These are phyloP conservation scores for Castor canadensis DNA, from an alignment of 2,113 vertebrate species.

Conservation along the genomic window DNA sequence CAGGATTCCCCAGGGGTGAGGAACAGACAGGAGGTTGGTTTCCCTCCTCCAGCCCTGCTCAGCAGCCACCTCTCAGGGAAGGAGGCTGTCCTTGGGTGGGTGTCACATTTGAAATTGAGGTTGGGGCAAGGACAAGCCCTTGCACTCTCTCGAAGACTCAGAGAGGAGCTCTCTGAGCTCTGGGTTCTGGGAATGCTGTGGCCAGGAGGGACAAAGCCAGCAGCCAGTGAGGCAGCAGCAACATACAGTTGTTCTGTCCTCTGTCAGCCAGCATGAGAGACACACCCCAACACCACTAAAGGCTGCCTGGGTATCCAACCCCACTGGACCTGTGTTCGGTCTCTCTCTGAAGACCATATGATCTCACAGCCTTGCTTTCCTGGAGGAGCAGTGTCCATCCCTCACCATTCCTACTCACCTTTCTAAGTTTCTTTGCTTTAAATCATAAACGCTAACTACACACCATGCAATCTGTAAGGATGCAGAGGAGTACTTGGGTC, in stretches of 20 bases:
- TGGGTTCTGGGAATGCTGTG: background rate
- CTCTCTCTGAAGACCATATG: background rate
- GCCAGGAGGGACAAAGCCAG: too few species aligned
- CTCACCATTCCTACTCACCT: background rate
- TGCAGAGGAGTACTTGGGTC: background rate
- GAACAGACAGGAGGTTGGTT: background rate
- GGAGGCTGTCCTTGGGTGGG: background rate
- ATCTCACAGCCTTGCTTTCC: background rate
- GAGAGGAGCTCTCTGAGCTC: background rate
- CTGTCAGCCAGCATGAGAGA: background rate
- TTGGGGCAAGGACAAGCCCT: background rate
- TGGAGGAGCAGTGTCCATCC: background rate
- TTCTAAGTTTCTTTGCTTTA: background rate
- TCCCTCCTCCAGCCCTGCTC: background rate
- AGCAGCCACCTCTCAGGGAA: background rate
- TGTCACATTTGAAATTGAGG: background rate
- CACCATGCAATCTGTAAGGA: background rate
- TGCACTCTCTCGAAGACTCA: background rate
- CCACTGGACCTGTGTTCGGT: accelerated
- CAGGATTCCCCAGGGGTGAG: background rate
- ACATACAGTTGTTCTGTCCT: accelerated
- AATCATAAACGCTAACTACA: background rate
- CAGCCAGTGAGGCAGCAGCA: background rate
- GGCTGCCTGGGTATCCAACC: accelerated
- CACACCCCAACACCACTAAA: background rate